phyloP scores from a whole-genome alignment of 2,797 vertebrate species.

The Rhynchonycteris naso region DNA sequence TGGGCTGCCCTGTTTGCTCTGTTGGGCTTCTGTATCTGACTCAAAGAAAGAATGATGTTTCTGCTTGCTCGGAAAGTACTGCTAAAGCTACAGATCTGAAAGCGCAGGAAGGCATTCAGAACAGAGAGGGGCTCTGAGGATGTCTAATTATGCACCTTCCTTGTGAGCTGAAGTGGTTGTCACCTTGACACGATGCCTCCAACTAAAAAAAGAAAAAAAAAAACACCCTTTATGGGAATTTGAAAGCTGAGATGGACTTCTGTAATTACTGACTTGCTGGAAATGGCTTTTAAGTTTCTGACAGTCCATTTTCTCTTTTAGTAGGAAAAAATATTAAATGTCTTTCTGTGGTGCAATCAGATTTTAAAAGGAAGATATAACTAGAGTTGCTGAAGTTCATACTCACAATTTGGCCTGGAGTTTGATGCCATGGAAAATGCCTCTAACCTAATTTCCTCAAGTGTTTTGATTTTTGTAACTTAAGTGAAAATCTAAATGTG shows the following conservation, averaged over 20 bases:
- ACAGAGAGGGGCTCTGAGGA: not conserved
- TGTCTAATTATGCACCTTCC: not conserved
- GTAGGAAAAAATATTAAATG: conserved; percentile 17
- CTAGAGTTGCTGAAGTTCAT: not conserved
- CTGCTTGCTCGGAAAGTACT: not conserved
- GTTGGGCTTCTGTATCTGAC: not conserved
- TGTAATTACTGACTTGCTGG: not conserved
- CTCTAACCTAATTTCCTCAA: conserved; percentile 43
- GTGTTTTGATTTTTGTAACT: conserved; percentile 40
- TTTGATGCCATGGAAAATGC: not conserved
- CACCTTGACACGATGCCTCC: not conserved
- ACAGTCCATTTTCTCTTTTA: not conserved
- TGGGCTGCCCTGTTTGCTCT: not conserved
- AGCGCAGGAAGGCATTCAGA: not conserved
- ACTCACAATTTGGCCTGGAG: conserved; percentile 33
- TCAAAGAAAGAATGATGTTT: conserved; percentile 9
- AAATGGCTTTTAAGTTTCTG: conserved; percentile 10
- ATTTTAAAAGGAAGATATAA: conserved; percentile 17
- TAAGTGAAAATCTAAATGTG: conserved; percentile 45
- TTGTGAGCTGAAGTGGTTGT: not conserved
- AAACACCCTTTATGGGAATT: not conserved
- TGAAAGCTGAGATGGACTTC: not conserved
- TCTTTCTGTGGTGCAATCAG: not conserved
- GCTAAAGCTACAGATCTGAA: not conserved
- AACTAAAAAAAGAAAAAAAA: not conserved